phyloP scores from a whole-genome alignment of 2,113 vertebrate genomes.

The Cryptoleucopteryx plumbea region DNA sequence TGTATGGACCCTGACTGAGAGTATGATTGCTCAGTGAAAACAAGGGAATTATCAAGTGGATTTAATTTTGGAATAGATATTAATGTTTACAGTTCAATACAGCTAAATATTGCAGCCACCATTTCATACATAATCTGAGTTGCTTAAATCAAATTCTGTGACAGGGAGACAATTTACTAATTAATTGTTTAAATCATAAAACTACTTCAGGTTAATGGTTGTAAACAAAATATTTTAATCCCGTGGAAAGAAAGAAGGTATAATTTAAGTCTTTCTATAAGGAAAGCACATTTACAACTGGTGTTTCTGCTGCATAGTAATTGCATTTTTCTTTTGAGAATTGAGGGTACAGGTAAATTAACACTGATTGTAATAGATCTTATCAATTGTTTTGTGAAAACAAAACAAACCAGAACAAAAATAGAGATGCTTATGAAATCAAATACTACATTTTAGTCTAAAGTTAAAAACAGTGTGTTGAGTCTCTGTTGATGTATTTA shows the following conservation, averaged over 20 bases:
- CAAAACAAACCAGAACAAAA: neutral
- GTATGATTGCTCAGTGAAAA: neutral
- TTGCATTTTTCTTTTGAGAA: neutral
- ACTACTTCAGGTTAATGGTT: neutral
- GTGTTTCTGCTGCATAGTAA: neutral
- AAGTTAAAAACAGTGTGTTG: neutral
- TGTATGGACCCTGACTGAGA: neutral
- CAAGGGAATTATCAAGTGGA: neutral
- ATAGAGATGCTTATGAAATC: neutral
- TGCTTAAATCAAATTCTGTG: neutral
- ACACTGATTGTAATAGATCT: neutral
- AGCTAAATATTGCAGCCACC: neutral
- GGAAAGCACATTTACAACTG: neutral
- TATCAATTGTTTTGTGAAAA: neutral
- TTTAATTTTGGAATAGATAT: neutral
- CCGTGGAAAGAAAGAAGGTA: neutral
- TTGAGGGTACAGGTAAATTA: neutral
- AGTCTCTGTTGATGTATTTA: neutral
- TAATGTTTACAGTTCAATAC: neutral
- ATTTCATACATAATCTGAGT: neutral
- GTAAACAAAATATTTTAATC: neutral
- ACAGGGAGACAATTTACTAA: neutral
- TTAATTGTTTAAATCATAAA: neutral
- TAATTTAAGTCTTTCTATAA: neutral
- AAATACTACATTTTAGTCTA: neutral